Base-by-base conservation (phyloP, 2,113 vertebrate genomes). In the Edolisoma coerulescens region DNA sequence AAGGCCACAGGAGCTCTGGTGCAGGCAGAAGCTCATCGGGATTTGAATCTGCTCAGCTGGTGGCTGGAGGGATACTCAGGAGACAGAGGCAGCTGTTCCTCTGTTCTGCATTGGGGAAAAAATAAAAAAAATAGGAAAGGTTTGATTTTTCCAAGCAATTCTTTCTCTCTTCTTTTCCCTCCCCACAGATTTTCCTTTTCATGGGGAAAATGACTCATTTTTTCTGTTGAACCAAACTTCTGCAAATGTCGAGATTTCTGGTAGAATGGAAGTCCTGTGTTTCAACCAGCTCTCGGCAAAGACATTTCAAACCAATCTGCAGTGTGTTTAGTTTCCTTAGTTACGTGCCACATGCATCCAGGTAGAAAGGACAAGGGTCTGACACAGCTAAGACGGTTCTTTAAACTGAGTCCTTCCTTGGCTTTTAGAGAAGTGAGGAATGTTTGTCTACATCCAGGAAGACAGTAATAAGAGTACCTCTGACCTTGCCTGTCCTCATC, bases 281-380 rank as follows among this genome's bases (percentile, higher is more conserved):
- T 90, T 89, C 56, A 89, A 89, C 27, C 65, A 60, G 65, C 57
- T 89, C 77, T 82, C 18, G 0, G 65, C 45, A 94, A 87, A 93
- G 47, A 89, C 54, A 80, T 95, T 97, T 85, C 84, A 90, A 93
- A 95, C 89, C 71, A 85, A 91, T 95, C 91, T 61, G 35, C 95
- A 88, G 28, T n/a, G 2, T 71, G 44, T 50, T 95, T 88, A 96
- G 71, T 94, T 97, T 96, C 95, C 87, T 93, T 94, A 90, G 92
- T 74, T 95, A 86, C 64, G 7, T 83, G 69, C 67, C 83, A 96
- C 73, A 82, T 57, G 54, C 88, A 91, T 69, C 80, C 87, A 88
- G 90, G 82, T 84, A 78, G 84, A 89, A 87, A 87, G 79, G 69
- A 56, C 78, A 61, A 56, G 42, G 50, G 78, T 57, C 67, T 80